Evolutionary conservation across 2,797 vertebrate genomes (phyloP), one percentile per base, ranked within the genome.

Genomic region (Sphenodon punctatus): DNA sequence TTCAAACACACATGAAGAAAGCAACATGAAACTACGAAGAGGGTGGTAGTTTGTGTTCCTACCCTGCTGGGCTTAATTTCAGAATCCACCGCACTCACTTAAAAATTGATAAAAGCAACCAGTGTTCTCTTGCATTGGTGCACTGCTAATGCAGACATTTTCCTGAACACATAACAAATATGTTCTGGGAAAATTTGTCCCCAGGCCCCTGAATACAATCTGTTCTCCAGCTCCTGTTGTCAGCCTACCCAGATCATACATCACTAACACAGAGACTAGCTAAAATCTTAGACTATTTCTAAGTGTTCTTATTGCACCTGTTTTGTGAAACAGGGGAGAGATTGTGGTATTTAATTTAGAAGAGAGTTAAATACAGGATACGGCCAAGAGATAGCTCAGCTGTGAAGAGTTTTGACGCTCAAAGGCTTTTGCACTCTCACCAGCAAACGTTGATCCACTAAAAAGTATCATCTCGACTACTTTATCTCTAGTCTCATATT

Each of bases 251-350:
- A 13, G 23, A 1, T 7, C 53, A 66, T 73, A 66, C 36, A 58
- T 10, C 2, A 0, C 6, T 4, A 23, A 60, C 2, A 1, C 12
- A 11, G 3, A 46, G 39, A 17, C 15, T 3, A 42, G 7, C 20
- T 5, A 16, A 8, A 13, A 20, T 68, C 45, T 32, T n/a, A 2
- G 2, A 17, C 32, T 55, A 53, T 49, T 17, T 22, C 36, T 43
- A 20, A 58, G 42, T 22, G 20, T 11, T 65, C 14, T 53, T 34
- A 76, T 59, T 25, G 12, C 27, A 25, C 23, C 17, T 1, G 6
- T 5, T 49, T 15, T 8, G 11, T 5, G 14, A 36, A 34, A 34
- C 2, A 20, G 19, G 49, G 23, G 22, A 59, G 51, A 64, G 25
- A 9, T 38, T 42, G 7, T 3, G n/a, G 58, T 39, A 25, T 0